Evolutionary conservation across 1,140 invertebrate species (phyloP), one percentile per base, ranked within the genome.

Genomic region (Mizuhopecten yessoensis): DNA sequence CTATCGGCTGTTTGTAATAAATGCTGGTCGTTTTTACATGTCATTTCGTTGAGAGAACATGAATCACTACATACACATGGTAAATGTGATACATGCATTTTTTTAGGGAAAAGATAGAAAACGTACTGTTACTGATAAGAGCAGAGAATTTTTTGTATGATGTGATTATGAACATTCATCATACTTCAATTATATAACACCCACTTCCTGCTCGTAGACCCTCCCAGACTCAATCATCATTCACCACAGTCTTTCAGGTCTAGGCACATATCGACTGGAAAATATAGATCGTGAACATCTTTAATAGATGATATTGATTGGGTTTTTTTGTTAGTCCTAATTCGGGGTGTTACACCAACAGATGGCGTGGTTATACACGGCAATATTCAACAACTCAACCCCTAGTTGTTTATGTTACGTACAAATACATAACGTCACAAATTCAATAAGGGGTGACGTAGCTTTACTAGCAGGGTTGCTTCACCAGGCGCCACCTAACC

Each of bases 101-200:
- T 75, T 29, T 75, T 23, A 75, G 29, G 9, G 11, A 75, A 17
- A 75, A 17, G 57, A 75, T 2, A 29, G n/a, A 29, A 75, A 75
- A 75, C 29, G n/a, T 75, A n/a, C 29, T 45, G 17, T 2, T 29
- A 29, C 23, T 75, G 57, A 75, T 75, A 75, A 5, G n/a, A 75
- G n/a, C n/a, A 29, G 57, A 75, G 9, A 75, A 29, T 57, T 75
- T 75, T 75, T 75, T 49, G 20, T 11, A 75, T 7, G 57, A 75
- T 75, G 23, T 29, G 23, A 75, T 75, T 75, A 75, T 75, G n/a
- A 75, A 75, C 57, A 75, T 75, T 11, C 57, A 75, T 75, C n/a
- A 75, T 29, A 75, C 11, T n/a, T 29, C 57, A 75, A 75, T 75
- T 75, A 75, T 75, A 75, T 75, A 75, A 75, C 57, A 75, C 17